Base-by-base conservation (phyloP, 2,888 invertebrate species). In the Ormyrus labotus region DNA sequence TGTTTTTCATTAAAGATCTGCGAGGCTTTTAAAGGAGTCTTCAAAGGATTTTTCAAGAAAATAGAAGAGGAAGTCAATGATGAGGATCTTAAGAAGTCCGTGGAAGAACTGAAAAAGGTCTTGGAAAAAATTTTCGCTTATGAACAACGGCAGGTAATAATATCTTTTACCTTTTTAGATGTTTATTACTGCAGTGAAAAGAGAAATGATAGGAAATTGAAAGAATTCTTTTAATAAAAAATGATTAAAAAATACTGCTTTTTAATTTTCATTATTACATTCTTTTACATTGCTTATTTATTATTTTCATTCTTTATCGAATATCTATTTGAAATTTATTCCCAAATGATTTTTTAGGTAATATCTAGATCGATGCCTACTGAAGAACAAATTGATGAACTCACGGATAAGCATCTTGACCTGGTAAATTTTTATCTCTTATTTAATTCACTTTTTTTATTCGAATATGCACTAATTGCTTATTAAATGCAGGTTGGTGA, bases 51-150 rank as follows among this genome's bases (percentile, higher is more conserved):
- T 64, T 48, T 64, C n/a, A 5, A 64, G 5, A 47, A 64, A 45
- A 64, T 64, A n/a, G 48, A 64, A 64, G 64, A 64, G n/a, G 11
- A 64, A 64, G n/a, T n/a, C n/a, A 47, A 64, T n/a, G n/a, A 64
- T 10, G 47, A 47, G 47, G n/a, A 11, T 5, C 64, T 64, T 13
- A 64, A 64, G n/a, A 8, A 64, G 11, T 10, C 64, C 6, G n/a
- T 64, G 10, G 48, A 10, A 48, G 6, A 64, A 7, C n/a, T 64
- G 10, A 47, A 64, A 64, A 47, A 64, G 10, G 11, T 64, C 11
- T 48, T 64, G 11, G 48, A 64, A 47, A 64, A n/a, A 64, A 64
- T 64, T 11, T 64, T 64, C n/a, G n/a, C n/a, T 45, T 64, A 64
- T n/a, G 5, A 48, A 7, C 48, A 9, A 11, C 9, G 7, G 5